These are phyloP conservation scores for Halichondria panicea DNA, from an alignment of 37 sponge, comb jelly and placozoan genomes.

Conservation along the genomic window DNA sequence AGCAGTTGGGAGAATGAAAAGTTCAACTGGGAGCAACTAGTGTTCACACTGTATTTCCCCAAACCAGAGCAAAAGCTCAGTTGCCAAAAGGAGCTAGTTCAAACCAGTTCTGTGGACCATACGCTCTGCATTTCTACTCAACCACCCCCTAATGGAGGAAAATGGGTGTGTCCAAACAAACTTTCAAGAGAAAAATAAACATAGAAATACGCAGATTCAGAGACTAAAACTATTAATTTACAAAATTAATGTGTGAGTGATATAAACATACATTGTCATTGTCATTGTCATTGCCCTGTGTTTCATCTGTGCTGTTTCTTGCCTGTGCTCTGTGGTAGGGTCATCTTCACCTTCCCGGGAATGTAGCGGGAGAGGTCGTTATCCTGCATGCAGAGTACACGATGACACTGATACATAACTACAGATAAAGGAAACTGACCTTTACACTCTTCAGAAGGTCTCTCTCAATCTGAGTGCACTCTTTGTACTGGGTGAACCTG, in stretches of 20 bases:
- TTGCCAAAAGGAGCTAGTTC: background rate
- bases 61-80: background rate
- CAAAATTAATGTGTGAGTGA: background rate
- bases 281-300: background rate
- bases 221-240: no score
- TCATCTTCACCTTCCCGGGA: conserved; percentile 80
- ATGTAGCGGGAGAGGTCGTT: conserved; percentile 79
- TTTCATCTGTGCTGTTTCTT: conserved; percentile 8
- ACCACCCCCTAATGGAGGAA: background rate
- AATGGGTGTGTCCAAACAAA: background rate
- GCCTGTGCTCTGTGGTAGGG: conserved; percentile 40
- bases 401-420: background rate
- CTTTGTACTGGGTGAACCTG: conserved; percentile 73
- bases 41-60: background rate
- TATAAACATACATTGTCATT: background rate
- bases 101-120: background rate
- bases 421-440: conserved; percentile 30
- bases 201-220: no score
- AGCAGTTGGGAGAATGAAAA: background rate
- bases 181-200: no score
- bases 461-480: conserved; percentile 73
- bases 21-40: background rate
- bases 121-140: background rate
- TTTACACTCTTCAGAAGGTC: conserved; percentile 91
- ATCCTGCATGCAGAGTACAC: conserved; percentile 42